Conservation (phyloP, 2,888 invertebrate genomes). For the Fragum fragum region DNA sequence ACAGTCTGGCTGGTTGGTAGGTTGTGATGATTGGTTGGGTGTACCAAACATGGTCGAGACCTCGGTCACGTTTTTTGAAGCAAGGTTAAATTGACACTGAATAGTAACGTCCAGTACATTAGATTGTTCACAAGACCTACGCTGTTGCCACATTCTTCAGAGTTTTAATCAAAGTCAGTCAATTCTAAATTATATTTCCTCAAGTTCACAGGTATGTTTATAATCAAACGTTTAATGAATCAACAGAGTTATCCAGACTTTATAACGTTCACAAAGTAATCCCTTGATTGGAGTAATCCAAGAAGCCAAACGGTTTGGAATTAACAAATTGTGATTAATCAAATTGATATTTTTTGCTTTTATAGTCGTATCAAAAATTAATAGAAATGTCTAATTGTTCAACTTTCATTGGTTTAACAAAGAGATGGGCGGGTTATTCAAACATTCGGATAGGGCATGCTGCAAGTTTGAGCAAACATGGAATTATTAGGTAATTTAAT, state of each 20-base stretch:
- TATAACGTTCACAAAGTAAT: neutral
- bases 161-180: no score
- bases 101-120: slow-evolving; percentile 64
- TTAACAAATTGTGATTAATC: slow-evolving; percentile 5
- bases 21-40: neutral
- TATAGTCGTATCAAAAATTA: slow-evolving; percentile 16
- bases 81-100: slow-evolving; percentile 65
- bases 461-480: slow-evolving; percentile 64
- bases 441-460: slow-evolving; percentile 54
- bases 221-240: no score
- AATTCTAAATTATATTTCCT: no score
- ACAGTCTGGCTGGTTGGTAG: slow-evolving; percentile 6
- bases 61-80: slow-evolving; percentile 54
- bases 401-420: slow-evolving; percentile 58
- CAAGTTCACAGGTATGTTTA: no score
- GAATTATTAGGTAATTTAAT: slow-evolving; percentile 61
- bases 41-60: slow-evolving; percentile 49
- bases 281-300: neutral
- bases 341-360: slow-evolving; percentile 11
- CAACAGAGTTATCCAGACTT: neutral
- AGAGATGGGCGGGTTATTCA: slow-evolving; percentile 47
- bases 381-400: slow-evolving; percentile 29
- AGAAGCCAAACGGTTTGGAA: neutral
- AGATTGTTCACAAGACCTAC: slow-evolving; percentile 46
- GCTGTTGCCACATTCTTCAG: slow-evolving; percentile 49